phyloP scores from a whole-genome alignment of 1,140 invertebrate species.

The Sarcophaga bullata region DNA sequence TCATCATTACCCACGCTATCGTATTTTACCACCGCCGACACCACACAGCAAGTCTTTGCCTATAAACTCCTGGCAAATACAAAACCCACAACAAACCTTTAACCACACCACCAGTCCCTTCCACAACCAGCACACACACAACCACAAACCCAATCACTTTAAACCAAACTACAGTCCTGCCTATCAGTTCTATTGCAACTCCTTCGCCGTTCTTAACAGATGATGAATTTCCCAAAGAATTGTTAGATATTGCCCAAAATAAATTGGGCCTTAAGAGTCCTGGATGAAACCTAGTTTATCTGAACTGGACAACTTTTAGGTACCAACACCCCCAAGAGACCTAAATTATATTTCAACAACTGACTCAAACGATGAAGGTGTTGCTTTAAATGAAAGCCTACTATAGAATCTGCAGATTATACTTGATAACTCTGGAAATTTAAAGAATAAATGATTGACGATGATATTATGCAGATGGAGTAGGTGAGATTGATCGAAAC shows the following conservation, averaged over 20 bases:
- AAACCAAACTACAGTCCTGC: background rate
- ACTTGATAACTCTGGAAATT: slow-evolving; percentile 46
- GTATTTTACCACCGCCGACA: slow-evolving; percentile 11
- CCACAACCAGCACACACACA: slow-evolving; percentile 7
- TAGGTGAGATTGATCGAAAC: background rate
- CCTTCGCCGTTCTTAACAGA: background rate
- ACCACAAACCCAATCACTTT: background rate
- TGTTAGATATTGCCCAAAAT: slow-evolving; percentile 53
- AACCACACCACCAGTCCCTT: slow-evolving; percentile 37
- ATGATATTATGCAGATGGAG: background rate
- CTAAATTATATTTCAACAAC: slow-evolving; percentile 53
- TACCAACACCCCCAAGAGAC: slow-evolving; percentile 55
- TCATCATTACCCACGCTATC: slow-evolving; percentile 12
- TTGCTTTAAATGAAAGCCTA: slow-evolving; percentile 58
- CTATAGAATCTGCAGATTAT: slow-evolving; percentile 53
- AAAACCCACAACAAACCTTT: background rate
- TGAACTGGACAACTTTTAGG: slow-evolving; percentile 56
- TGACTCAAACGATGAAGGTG: slow-evolving; percentile 54
- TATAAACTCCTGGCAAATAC: slow-evolving; percentile 21
- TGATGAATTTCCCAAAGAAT: slow-evolving; percentile 55
- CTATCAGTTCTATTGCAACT: background rate
- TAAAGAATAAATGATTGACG: background rate
- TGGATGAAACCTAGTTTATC: slow-evolving; percentile 52
- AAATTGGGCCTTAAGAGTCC: slow-evolving; percentile 54
- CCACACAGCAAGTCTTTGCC: background rate